These are phyloP conservation scores for Trachelus tabidus DNA, from an alignment of 2,888 invertebrate genomes.

Conservation along the genomic window DNA sequence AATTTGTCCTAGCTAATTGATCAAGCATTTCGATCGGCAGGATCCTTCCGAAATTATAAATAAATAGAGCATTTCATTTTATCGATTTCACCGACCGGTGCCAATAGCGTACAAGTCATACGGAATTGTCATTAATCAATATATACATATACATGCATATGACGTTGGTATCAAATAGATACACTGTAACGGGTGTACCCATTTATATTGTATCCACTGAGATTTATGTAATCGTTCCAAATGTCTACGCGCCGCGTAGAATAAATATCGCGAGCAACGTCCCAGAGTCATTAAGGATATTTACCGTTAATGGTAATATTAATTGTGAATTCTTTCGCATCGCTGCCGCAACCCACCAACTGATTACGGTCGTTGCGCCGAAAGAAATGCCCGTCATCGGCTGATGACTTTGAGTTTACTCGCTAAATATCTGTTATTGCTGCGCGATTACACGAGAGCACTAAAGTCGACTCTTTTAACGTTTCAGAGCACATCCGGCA, in stretches of 20 bases:
- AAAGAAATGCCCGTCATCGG: not conserved
- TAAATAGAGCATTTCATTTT: not conserved
- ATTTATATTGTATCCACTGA: no score
- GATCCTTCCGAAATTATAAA: not conserved
- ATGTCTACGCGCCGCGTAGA: not conserved
- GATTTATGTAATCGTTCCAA: no score
- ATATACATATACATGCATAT: no score
- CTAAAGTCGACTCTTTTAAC: not conserved
- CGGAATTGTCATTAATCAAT: not conserved
- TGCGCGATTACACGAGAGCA: not conserved
- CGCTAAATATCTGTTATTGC: not conserved
- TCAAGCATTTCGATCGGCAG: not conserved
- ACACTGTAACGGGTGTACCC: not conserved
- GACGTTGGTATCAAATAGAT: not conserved
- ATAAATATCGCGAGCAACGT: not conserved
- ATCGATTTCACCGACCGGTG: not conserved
- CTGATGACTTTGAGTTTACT: not conserved
- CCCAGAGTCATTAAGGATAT: not conserved
- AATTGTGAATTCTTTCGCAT: not conserved
- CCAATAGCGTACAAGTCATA: no score
- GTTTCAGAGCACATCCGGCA: not conserved
- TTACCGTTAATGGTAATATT: not conserved
- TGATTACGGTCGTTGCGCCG: not conserved
- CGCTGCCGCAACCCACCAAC: not conserved
- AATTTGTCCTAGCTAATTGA: not conserved